Conservation (phyloP, 2,113 vertebrate species). For the Nematolebias whitei region DNA sequence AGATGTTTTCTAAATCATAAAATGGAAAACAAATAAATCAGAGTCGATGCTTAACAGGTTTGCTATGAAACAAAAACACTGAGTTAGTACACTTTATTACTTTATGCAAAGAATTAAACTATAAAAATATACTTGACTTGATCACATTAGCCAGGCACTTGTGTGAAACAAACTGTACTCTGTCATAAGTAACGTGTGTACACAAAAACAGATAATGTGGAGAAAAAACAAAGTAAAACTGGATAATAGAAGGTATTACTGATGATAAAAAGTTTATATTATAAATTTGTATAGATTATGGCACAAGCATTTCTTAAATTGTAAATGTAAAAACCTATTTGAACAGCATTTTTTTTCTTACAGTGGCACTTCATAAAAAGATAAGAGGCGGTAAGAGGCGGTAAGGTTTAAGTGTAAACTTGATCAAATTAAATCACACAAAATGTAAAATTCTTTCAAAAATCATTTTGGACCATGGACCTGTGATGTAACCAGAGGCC, state of each 20-base stretch:
- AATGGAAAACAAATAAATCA: background rate
- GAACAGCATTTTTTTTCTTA: background rate
- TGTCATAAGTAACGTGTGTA: too few relatives aligned
- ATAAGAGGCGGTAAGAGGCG: background rate
- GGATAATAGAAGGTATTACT: background rate
- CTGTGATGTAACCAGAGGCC: background rate
- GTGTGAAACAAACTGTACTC: constrained; percentile 6
- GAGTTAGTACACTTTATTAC: background rate
- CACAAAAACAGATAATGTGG: too few relatives aligned
- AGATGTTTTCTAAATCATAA: background rate
- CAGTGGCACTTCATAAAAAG: background rate
- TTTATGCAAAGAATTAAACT: background rate
- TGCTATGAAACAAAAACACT: background rate
- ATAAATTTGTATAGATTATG: background rate
- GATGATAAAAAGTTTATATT: background rate
- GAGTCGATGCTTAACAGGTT: background rate
- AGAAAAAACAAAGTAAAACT: too few relatives aligned
- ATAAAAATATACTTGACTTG: background rate
- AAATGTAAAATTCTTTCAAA: background rate
- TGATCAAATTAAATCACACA: background rate
- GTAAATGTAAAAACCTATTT: background rate
- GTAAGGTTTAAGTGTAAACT: constrained; percentile 8
- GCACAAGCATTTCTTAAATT: background rate
- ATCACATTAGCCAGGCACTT: constrained; percentile 31
- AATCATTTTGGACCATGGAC: background rate